phyloP scores from a whole-genome alignment of 1,140 invertebrate genomes.

The Caerostris extrusa region DNA sequence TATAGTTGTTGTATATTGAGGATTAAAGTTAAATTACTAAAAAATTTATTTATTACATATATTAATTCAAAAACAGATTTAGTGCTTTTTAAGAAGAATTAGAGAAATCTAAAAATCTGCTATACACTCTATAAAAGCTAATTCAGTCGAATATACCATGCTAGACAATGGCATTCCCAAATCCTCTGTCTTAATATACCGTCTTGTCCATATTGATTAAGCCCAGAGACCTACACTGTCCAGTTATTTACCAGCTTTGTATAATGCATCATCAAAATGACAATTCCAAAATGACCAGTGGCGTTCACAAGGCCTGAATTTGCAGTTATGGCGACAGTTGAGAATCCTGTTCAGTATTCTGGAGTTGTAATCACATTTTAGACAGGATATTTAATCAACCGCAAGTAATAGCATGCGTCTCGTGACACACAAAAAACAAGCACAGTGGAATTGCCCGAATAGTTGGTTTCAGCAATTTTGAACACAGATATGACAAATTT shows the following conservation, averaged over 20 bases:
- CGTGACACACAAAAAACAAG: not conserved
- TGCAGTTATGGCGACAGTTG: constrained; percentile 22
- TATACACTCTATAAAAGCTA: too few relatives aligned
- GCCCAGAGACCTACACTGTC: not conserved
- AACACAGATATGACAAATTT: too few relatives aligned
- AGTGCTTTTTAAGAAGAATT: too few relatives aligned
- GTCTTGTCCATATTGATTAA: constrained; percentile 1
- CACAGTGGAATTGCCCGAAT: not conserved
- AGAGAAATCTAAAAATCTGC: too few relatives aligned
- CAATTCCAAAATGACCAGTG: constrained; percentile 22
- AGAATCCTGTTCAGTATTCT: constrained; percentile 12
- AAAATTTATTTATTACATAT: too few relatives aligned
- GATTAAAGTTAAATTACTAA: too few relatives aligned
- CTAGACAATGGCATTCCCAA: not conserved
- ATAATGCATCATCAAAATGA: constrained; percentile 22
- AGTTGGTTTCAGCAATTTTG: too few relatives aligned
- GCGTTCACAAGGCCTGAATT: not conserved
- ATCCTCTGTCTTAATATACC: not conserved
- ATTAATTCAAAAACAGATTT: too few relatives aligned
- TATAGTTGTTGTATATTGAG: too few relatives aligned
- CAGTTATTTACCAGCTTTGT: constrained; percentile 18
- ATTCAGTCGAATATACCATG: too few relatives aligned
- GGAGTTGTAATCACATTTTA: constrained; percentile 16
- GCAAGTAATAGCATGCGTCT: constrained; percentile 21
- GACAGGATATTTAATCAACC: constrained; percentile 35